phyloP scores from a whole-genome alignment of 2,888 invertebrate species.

The Phengaris arion region DNA sequence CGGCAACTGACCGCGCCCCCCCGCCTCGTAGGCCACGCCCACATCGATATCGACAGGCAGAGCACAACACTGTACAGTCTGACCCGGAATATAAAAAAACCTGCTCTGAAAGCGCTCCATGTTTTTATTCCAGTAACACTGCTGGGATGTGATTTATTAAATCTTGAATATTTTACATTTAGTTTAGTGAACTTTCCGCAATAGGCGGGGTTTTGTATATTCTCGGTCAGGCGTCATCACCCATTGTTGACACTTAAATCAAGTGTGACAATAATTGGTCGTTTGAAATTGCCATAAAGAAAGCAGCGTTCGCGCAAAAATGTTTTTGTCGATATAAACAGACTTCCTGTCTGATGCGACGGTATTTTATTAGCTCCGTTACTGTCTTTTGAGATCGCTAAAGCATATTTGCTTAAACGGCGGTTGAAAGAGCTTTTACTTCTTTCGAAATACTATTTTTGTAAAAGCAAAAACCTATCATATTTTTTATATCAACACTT shows the following conservation, averaged over 20 bases:
- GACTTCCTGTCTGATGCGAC: background rate
- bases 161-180: background rate
- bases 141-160: background rate
- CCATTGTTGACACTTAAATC: background rate
- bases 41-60: background rate
- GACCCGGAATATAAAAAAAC: background rate
- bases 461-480: background rate
- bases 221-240: background rate
- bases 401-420: background rate
- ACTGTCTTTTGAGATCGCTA: background rate
- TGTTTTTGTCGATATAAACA: background rate
- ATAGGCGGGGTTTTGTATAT: background rate
- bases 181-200: background rate
- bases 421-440: background rate
- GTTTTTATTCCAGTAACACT: background rate
- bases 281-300: background rate
- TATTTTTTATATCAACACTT: background rate
- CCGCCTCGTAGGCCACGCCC: constrained; percentile 21
- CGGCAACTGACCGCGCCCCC: constrained; percentile 59
- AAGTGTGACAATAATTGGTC: background rate
- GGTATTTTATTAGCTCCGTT: background rate
- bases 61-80: background rate
- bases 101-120: too few relatives aligned
- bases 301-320: background rate
- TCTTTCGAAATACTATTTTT: background rate